Evolutionary conservation across 2,113 vertebrate species (phyloP).

Genomic region (Bungarus multicinctus): DNA sequence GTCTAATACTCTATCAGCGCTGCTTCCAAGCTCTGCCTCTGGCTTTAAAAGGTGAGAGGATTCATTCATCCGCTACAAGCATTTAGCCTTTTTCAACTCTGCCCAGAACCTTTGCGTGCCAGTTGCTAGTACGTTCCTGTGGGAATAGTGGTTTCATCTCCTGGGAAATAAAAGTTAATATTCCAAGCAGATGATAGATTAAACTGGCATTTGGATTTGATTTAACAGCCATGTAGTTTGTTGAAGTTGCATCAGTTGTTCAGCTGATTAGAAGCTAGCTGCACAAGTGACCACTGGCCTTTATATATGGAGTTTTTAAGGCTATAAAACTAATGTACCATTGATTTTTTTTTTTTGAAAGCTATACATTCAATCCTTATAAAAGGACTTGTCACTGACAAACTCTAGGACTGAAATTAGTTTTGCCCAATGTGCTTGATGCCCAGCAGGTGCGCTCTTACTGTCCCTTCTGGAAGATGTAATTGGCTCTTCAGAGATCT

Average conservation of each 20-base stretch:
- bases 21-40: background rate
- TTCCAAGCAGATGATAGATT: background rate
- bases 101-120: background rate
- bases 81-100: background rate
- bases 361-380: background rate
- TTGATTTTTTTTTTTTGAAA: background rate
- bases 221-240: background rate
- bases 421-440: background rate
- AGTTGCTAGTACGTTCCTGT: background rate
- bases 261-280: background rate
- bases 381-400: background rate
- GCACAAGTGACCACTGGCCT: background rate
- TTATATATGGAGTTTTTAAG: background rate
- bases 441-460: background rate
- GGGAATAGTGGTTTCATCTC: background rate
- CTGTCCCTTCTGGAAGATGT: background rate
- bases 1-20: background rate
- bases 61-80: background rate
- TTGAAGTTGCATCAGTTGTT: background rate
- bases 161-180: background rate
- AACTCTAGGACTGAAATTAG: background rate
- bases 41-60: background rate
- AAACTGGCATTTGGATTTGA: background rate
- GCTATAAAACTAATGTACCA: background rate
- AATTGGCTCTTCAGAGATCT: background rate